Evolutionary conservation across 1,140 invertebrate genomes (phyloP), one percentile per base, ranked within the genome.

Genomic region (Philaenus spumarius): DNA sequence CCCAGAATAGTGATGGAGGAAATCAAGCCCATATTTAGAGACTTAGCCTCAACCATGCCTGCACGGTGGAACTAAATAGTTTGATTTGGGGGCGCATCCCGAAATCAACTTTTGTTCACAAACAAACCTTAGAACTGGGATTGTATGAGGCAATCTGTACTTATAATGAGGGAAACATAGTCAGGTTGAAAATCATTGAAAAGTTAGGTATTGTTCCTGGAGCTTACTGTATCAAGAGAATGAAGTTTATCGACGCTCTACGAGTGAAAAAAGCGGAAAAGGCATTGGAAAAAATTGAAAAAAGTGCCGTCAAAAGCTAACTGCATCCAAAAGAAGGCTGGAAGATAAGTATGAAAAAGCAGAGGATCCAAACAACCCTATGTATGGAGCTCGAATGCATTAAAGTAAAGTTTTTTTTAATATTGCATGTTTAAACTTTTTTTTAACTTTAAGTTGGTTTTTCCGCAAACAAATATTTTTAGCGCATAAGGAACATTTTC

Each of bases 21-120:
- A 23, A 45, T 62, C 24, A 64, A 62, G 45, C 54, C 61, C 1
- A 55, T 58, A 34, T 64, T 62, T 39, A 19, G 51, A 48, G 60
- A 58, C 43, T 23, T 61, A 23, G 43, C 54, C 22, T 11, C 58
- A 39, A 51, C 48, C 40, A 22, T 59, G 56, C 20, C 14, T 53
- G 20, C 56, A 61, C 37, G 26, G 43, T 9, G 42, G 42, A 9
- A 61, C 47, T 17, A 45, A 61, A 46, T 53, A 58, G 24, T 12
- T 26, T n/a, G n/a, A n/a, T n/a, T n/a, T n/a, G n/a, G n/a, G n/a
- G n/a, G n/a, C n/a, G n/a, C 6, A 53, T 59, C 12, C 57, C 47
- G 22, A 59, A 59, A 30, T 26, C 26, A 20, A 42, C 34, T 40
- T n/a, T n/a, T n/a, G 57, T 52, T 12, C 14, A 24, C 14, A 1